These are phyloP conservation scores for Pseudomyrmex pallidus DNA, from an alignment of 1,140 invertebrate species.

Conservation along the genomic window DNA sequence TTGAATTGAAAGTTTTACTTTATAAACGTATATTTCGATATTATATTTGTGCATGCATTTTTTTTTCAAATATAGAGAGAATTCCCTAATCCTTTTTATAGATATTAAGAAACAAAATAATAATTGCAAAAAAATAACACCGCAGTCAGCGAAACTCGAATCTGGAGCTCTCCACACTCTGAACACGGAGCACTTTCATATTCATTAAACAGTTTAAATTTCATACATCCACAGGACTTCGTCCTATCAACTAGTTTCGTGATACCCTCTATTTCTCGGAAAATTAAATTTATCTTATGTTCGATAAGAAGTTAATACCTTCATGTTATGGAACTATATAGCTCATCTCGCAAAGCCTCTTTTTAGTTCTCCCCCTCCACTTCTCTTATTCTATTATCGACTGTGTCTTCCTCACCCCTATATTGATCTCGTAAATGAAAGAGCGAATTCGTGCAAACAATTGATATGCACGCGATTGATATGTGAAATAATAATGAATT, in stretches of 20 bases:
- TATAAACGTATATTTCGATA: no score
- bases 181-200: no score
- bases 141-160: no score
- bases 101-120: no score
- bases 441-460: not conserved
- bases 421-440: not conserved
- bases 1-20: no score
- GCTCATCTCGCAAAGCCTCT: slow-evolving; percentile 6
- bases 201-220: not conserved
- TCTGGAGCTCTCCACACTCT: no score
- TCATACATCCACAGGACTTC: not conserved
- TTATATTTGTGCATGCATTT: no score
- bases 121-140: no score
- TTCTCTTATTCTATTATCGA: not conserved
- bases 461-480: not conserved
- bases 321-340: not conserved
- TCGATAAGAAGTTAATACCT: not conserved
- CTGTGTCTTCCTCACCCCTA: not conserved
- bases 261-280: not conserved
- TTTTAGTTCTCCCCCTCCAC: not conserved
- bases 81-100: no score
- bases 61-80: no score
- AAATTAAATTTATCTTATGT: slow-evolving; percentile 22
- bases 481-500: slow-evolving; percentile 2
- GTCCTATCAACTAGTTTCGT: not conserved